Conservation (phyloP, 2,797 vertebrate genomes). For the Arremon brunneinucha region DNA sequence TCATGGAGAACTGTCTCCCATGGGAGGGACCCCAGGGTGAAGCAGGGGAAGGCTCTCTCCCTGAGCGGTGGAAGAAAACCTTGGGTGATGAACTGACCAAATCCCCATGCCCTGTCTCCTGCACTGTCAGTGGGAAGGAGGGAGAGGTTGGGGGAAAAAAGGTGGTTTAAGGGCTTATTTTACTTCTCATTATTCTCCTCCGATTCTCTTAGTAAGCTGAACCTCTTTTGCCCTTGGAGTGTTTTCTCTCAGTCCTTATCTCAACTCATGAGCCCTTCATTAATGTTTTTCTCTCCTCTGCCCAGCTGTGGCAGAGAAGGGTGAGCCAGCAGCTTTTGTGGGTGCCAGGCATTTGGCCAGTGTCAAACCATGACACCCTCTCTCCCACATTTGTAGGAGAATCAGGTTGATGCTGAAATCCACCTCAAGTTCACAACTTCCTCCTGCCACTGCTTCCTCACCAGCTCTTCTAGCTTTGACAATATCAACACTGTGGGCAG, state of each 20-base stretch:
- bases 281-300: background rate
- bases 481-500: background rate
- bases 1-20: background rate
- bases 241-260: background rate
- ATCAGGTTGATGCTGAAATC: background rate
- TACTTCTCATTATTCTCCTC: background rate
- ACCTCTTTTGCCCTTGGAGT: background rate
- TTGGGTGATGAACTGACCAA: background rate
- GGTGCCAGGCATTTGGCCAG: background rate
- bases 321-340: rapidly evolving
- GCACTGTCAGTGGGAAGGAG: rapidly evolving
- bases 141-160: rapidly evolving
- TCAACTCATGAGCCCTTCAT: rapidly evolving
- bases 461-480: background rate
- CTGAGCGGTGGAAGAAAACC: background rate
- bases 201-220: background rate
- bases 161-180: background rate
- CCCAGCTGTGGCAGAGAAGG: background rate
- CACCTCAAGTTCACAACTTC: background rate
- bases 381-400: background rate
- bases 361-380: background rate
- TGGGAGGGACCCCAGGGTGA: background rate
- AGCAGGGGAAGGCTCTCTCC: too few relatives aligned
- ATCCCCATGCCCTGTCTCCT: background rate
- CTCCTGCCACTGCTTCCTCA: background rate